Base-by-base conservation (phyloP, 2,113 vertebrate species). In the Saguinus midas region DNA sequence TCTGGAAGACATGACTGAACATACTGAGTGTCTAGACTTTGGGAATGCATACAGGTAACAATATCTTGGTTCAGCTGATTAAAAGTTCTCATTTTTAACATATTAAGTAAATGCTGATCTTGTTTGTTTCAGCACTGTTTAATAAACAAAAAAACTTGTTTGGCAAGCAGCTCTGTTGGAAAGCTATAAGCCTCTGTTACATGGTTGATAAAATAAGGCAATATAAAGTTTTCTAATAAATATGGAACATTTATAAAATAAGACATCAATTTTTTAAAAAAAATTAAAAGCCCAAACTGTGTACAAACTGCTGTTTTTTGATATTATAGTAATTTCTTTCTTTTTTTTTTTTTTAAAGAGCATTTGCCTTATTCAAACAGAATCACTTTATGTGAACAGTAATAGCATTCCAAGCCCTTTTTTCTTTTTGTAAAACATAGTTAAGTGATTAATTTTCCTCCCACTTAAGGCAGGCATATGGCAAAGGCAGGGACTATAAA, bases 201-300 rank as follows among this genome's bases (percentile, higher is more conserved):
- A 45, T 96, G 96, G 97, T 96, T 98, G 93, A 79, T 96, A 98
- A 98, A 98, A 97, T 98, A 99, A 99, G 98, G 99, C 98, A 89
- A 98, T 98, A 85, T 96, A 97, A 94, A 94, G 13, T 97, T 97
- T 98, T 96, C 96, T 98, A 98, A 99, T 99, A 99, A 99, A 99
- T 99, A 99, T 93, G 98, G 97, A 98, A 98, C 98, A 98, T 98
- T 98, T 98, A 99, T 96, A 98, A 99, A 98, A 99, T 97, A 98
- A 98, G 98, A 98, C 96, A 98, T 97, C 87, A 97, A 97, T 98
- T 98, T 93, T 96, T 95, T 83, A 3, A 89, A 97, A 98, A 89
- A 98, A 94, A 85, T 43, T 95, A 97, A 97, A 98, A 91, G 96
- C 97, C 97, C 92, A 93, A 97, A 96, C 70, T 98, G 97, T 98